Base-by-base conservation (phyloP, 2,797 vertebrate species). In the Leptatherina wallacei region DNA sequence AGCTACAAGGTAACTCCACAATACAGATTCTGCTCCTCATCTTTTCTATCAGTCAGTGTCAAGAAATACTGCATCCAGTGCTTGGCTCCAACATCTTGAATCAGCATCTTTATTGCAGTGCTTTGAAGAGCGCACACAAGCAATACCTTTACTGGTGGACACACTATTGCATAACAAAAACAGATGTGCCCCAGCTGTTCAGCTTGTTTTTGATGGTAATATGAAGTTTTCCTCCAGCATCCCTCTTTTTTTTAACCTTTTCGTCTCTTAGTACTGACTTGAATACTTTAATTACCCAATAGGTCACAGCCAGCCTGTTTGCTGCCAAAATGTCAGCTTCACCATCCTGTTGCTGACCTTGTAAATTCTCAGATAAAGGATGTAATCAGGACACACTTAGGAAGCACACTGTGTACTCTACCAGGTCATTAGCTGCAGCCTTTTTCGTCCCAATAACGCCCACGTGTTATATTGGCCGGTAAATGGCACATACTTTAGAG, bases 101-200 rank as follows among this genome's bases (percentile, higher is more conserved):
- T 87, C 85, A 85, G 71, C 84, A 74, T 85, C 66, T 79, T 44
- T 71, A 33, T 63, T 73, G 72, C 73, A 71, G 69, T 62, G 72
- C 63, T 65, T 73, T 69, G 44, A 71, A 47, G 56, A 51, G 8
- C 38, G 67, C 77, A 60, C 67, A 70, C 14, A 51, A 76, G 57
- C 69, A 64, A n/a, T 69, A 86, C 79, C 81, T 91, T 82, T 64
- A 80, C 77, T 58, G 61, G 73, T 80, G 73, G 83, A 87, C 67
- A 74, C 73, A 57, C 82, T 69, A 75, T 84, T 89, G 60, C 65
- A 69, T 78, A 90, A 89, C 76, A 49, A 18, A 56, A 69, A 77
- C 91, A 92, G 77, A 85, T 92, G 90, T 82, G 69, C 64, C 57
- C 72, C 91, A 93, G 85, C 88, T 93, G 89, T 75, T 54, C 68